Conservation (phyloP, 2,888 invertebrate species). For the Atrina japonica region DNA sequence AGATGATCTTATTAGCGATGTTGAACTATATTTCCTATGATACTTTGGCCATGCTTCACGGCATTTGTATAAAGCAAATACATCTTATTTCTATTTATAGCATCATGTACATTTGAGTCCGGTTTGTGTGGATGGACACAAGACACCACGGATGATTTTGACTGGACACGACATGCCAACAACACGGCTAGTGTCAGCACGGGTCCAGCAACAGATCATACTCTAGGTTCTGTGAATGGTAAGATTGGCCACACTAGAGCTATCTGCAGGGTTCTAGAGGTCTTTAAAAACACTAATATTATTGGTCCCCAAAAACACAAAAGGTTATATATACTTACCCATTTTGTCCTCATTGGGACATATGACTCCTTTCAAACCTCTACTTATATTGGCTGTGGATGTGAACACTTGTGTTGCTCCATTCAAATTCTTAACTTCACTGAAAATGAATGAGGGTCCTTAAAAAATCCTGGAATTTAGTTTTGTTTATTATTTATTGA, state of each 20-base stretch:
- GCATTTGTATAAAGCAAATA: too few species aligned
- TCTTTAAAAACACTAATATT: too few species aligned
- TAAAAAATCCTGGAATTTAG: neutral
- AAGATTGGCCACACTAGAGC: slow-evolving; percentile 3
- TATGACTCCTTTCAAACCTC: too few species aligned
- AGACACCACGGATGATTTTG: slow-evolving; percentile 64
- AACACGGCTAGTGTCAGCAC: slow-evolving; percentile 48
- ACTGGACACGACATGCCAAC: slow-evolving; percentile 59
- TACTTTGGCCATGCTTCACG: too few species aligned
- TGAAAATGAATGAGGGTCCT: neutral
- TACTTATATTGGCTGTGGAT: too few species aligned
- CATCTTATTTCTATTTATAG: slow-evolving; percentile 46
- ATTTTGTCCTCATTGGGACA: too few species aligned
- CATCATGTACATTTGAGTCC: slow-evolving; percentile 71
- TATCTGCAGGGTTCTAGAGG: neutral
- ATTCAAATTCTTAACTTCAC: slow-evolving; percentile 8
- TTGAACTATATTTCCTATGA: too few species aligned
- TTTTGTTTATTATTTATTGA: too few species aligned
- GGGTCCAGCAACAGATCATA: slow-evolving; percentile 68
- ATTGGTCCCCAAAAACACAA: too few species aligned
- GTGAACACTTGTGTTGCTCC: too few species aligned
- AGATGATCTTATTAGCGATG: too few species aligned
- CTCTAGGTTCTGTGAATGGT: slow-evolving; percentile 63
- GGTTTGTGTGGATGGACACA: slow-evolving; percentile 70
- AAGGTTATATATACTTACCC: too few species aligned